phyloP scores from a whole-genome alignment of 1,140 invertebrate genomes.

The Globodera rostochiensis region DNA sequence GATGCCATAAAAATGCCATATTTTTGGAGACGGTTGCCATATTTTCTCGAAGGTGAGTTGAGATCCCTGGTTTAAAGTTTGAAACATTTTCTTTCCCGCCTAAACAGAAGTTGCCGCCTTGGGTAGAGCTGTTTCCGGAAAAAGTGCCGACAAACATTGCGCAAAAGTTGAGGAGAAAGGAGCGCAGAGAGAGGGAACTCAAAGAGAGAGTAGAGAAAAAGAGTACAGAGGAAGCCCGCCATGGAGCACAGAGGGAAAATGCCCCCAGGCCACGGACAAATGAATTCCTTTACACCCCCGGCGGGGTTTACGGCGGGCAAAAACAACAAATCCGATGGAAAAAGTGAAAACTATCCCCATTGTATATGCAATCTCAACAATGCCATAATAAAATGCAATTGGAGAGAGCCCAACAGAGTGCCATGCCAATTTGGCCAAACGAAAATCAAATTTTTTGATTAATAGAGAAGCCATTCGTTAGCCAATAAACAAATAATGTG shows the following conservation, averaged over 20 bases:
- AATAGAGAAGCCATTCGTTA: too few relatives aligned
- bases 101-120: constrained; percentile 18
- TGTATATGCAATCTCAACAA: background rate
- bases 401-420: background rate
- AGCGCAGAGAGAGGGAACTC: constrained; percentile 30
- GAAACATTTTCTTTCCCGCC: too few relatives aligned
- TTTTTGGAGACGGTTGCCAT: too few relatives aligned
- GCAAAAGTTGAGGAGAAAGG: constrained; percentile 36
- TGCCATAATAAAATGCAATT: background rate
- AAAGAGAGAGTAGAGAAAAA: constrained; percentile 33
- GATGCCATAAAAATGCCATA: too few relatives aligned
- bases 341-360: background rate
- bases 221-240: constrained; percentile 2
- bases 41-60: too few relatives aligned
- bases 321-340: background rate
- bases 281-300: background rate
- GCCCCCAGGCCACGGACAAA: background rate
- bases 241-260: background rate
- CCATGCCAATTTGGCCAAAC: background rate
- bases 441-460: background rate
- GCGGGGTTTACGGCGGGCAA: background rate
- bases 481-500: background rate
- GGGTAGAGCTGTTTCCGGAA: constrained; percentile 24
- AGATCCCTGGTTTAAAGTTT: too few relatives aligned
- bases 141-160: constrained; percentile 33